Evolutionary conservation across 2,888 invertebrate genomes (phyloP).

Genomic region (Coleophora flavipennella): DNA sequence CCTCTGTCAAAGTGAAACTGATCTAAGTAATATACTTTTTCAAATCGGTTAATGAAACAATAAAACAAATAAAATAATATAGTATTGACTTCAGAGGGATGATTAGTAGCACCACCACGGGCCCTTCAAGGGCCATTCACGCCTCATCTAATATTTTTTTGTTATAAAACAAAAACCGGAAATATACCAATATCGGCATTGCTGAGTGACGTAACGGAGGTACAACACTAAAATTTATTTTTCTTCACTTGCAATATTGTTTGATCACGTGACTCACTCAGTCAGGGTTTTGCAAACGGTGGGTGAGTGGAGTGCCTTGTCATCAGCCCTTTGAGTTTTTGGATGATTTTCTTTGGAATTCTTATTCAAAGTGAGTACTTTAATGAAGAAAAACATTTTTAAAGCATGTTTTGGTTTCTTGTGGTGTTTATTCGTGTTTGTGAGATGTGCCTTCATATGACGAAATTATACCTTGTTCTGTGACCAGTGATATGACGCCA

Average conservation of each 20-base stretch:
- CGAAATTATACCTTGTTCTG: constrained; percentile 71
- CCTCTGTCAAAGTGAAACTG: too few relatives aligned
- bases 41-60: too few relatives aligned
- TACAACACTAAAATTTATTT: neutral
- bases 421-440: constrained; percentile 45
- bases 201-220: too few relatives aligned
- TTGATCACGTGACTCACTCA: constrained; percentile 43
- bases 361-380: constrained; percentile 71
- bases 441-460: constrained; percentile 53
- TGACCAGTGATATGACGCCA: constrained; percentile 73
- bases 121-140: too few relatives aligned
- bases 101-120: too few relatives aligned
- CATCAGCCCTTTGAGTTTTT: constrained; percentile 70
- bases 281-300: constrained; percentile 71
- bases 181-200: too few relatives aligned
- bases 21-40: too few relatives aligned
- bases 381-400: constrained; percentile 39
- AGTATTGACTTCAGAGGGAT: too few relatives aligned
- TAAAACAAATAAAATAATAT: too few relatives aligned
- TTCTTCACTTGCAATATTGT: constrained; percentile 24
- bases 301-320: constrained; percentile 74
- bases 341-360: constrained; percentile 73
- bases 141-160: too few relatives aligned
- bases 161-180: too few relatives aligned
- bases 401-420: constrained; percentile 39